Evolutionary conservation across 2,888 invertebrate species (phyloP).

Genomic region (Morinoia aosen): DNA sequence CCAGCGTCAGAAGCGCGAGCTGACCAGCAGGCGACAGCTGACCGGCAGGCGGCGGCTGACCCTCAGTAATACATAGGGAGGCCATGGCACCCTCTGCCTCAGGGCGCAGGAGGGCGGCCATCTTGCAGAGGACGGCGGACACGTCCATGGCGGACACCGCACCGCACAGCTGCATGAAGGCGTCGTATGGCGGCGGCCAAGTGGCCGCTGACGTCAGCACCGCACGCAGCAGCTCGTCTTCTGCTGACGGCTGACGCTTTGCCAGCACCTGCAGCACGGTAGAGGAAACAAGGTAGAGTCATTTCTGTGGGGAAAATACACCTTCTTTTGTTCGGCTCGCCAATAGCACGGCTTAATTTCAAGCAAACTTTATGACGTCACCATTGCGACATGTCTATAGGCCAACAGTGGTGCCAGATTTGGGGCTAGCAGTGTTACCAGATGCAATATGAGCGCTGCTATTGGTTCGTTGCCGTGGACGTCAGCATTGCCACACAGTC

Average conservation of each 20-base stretch:
- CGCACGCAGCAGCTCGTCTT: neutral
- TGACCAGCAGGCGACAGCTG: neutral
- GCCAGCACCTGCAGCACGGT: neutral
- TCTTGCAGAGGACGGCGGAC: neutral
- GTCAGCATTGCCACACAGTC: no score
- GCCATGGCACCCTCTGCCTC: neutral
- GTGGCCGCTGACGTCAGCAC: neutral
- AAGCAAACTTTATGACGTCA: no score
- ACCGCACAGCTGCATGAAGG: neutral
- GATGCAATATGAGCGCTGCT: no score
- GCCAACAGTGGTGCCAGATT: no score
- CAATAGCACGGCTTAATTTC: no score
- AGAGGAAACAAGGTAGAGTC: no score
- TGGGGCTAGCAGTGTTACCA: no score
- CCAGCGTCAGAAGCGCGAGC: slow-evolving; percentile 13
- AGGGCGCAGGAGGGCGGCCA: neutral
- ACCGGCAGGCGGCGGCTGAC: neutral
- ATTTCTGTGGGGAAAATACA: no score
- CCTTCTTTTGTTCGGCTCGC: no score
- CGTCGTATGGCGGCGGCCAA: neutral
- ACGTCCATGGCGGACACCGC: neutral
- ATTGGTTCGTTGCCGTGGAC: no score
- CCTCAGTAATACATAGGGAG: neutral
- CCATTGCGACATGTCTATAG: no score
- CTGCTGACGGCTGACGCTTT: neutral